Base-by-base conservation (phyloP, 1,140 invertebrate species). In the Diorhabda sublineata region DNA sequence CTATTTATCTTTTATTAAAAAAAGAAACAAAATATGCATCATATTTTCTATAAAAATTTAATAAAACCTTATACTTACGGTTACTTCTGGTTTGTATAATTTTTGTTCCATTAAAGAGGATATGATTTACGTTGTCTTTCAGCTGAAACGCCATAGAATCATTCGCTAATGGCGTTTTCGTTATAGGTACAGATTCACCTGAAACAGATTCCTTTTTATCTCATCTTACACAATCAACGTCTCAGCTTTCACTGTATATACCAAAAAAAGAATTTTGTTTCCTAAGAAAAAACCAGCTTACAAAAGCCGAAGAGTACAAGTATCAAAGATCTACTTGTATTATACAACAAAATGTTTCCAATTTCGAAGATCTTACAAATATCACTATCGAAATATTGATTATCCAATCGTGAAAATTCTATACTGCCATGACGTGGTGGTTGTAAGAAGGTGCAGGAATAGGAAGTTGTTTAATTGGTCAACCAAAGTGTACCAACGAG, bases 51-150 rank as follows among this genome's bases (percentile, higher is more conserved):
- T 61, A 26, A 66, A 9, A 58, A 66, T 7, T 6, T 64, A 8
- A 43, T 45, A n/a, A 9, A 6, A 64, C 5, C 9, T 66, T n/a
- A 52, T 52, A 6, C 47, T 7, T 90, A 61, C 90, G 91, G 80
- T 93, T 95, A 80, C 93, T 97, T 72, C 97, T 85, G 0, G 96
- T 98, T 82, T 99, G 98, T 71, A 99, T 93, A 7, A 99, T 89
- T 76, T 91, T 88, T 0, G 98, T 99, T 0, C 98, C 98, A 81
- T 94, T 96, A 79, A 94, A 99, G 0, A 99, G 82, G 0, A 94
- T 93, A 77, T 98, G 94, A 45, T 91, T 88, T 0, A 89, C 88
- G 80, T 98, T 95, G 72, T 96, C 92, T 78, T 91, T 92, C 11
- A 87, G 83, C 73, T 91, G 86, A 76, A 92, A 94, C 9, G 84